Evolutionary conservation across 2,888 invertebrate species (phyloP).

Genomic region (Melanchra persicariae): DNA sequence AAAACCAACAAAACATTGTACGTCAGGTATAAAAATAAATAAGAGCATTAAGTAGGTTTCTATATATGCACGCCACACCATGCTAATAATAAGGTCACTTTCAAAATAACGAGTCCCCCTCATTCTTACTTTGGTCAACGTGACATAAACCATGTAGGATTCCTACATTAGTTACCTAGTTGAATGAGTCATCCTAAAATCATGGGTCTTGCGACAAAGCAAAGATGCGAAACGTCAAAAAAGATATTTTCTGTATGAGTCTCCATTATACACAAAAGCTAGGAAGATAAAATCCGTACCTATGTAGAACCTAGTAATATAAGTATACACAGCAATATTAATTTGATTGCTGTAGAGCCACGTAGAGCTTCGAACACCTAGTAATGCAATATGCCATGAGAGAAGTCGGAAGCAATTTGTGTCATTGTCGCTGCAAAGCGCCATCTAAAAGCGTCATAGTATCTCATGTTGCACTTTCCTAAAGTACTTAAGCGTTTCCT

Average conservation of each 20-base stretch:
- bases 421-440: slow-evolving; percentile 1
- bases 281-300: not conserved
- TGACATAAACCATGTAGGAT: slow-evolving; percentile 15
- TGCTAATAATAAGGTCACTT: not conserved
- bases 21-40: not conserved
- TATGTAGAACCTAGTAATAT: too few relatives aligned
- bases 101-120: not conserved
- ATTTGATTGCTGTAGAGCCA: not conserved
- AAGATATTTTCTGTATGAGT: not conserved
- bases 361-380: not conserved
- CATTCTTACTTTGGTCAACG: slow-evolving; percentile 2
- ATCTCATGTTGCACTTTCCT: not conserved
- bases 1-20: not conserved
- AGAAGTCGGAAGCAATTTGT: slow-evolving; percentile 1
- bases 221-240: not conserved
- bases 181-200: not conserved
- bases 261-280: not conserved
- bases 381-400: not conserved
- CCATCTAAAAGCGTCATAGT: not conserved
- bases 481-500: not conserved
- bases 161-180: not conserved
- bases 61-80: not conserved
- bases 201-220: not conserved
- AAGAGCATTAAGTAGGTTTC: not conserved
- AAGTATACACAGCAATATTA: not conserved